Evolutionary conservation across 2,797 vertebrate genomes (phyloP).

Genomic region (Pangasius djambal): DNA sequence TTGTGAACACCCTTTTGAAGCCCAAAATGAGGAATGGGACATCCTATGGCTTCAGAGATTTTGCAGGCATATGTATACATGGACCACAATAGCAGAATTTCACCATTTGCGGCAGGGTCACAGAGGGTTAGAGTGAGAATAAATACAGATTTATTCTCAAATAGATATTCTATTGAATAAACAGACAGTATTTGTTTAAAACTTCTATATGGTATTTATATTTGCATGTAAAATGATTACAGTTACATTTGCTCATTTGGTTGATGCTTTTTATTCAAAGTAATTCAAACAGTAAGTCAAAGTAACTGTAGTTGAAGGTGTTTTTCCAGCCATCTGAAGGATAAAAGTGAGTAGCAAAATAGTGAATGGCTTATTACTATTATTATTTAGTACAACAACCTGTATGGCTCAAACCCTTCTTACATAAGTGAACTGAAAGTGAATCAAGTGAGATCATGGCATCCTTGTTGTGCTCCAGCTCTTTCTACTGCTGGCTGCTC

Average conservation of each 20-base stretch:
- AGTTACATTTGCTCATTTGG: not conserved
- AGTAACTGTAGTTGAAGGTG: not conserved
- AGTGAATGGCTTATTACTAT: not conserved
- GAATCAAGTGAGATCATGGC: not conserved
- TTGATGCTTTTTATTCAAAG: not conserved
- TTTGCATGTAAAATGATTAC: not conserved
- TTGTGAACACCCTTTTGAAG: not conserved
- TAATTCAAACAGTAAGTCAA: not conserved
- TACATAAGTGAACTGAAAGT: not conserved
- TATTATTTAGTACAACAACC: not conserved
- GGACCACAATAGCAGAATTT: not conserved
- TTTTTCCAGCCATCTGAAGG: no score
- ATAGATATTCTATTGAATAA: not conserved
- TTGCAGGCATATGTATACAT: not conserved
- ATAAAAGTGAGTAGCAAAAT: not conserved
- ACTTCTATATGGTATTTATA: not conserved
- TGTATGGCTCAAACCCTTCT: not conserved
- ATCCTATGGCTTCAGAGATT: not conserved
- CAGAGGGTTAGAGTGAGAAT: not conserved
- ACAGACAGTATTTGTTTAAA: not conserved
- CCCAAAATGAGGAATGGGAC: not conserved
- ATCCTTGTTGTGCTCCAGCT: conserved; percentile 57
- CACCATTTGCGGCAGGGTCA: not conserved
- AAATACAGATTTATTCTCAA: not conserved
- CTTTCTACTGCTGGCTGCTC: conserved; percentile 63